Evolutionary conservation across 2,888 invertebrate genomes (phyloP).

Genomic region (Meandrusa payeni): DNA sequence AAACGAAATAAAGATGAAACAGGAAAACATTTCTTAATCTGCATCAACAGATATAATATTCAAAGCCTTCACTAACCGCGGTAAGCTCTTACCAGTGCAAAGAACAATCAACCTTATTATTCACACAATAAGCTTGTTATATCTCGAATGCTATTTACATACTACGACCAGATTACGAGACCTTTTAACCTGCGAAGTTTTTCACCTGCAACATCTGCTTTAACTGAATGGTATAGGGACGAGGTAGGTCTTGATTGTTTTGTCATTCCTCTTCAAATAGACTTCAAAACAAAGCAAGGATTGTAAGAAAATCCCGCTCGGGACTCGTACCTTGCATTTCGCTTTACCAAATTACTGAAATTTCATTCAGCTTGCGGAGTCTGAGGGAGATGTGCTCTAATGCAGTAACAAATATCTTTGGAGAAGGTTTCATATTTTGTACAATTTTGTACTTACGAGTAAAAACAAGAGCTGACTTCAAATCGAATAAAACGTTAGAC

Average conservation of each 20-base stretch:
- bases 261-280: constrained; percentile 52
- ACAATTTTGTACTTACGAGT: too few species aligned
- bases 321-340: constrained; percentile 75
- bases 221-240: constrained; percentile 21
- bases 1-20: constrained; percentile 49
- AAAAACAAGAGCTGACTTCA: too few species aligned
- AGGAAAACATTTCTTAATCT: constrained; percentile 57
- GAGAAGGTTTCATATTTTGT: constrained; percentile 17
- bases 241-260: constrained; percentile 36
- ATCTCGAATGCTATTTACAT: constrained; percentile 39
- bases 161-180: constrained; percentile 47
- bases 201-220: constrained; percentile 16
- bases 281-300: constrained; percentile 72
- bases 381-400: constrained; percentile 40
- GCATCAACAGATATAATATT: constrained; percentile 54
- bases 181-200: constrained; percentile 33
- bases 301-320: constrained; percentile 73
- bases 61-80: constrained; percentile 36
- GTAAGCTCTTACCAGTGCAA: constrained; percentile 32
- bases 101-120: constrained; percentile 44
- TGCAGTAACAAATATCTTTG: constrained; percentile 20
- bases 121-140: constrained; percentile 36
- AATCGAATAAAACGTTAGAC: too few species aligned
- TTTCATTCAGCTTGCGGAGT: constrained; percentile 76
- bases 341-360: constrained; percentile 78